A percentile compares a stretch with the other conserved stretches of the same genome.
Evolutionary conservation across 2,797 vertebrate species (phyloP).

Genomic region (Geotria australis): DNA sequence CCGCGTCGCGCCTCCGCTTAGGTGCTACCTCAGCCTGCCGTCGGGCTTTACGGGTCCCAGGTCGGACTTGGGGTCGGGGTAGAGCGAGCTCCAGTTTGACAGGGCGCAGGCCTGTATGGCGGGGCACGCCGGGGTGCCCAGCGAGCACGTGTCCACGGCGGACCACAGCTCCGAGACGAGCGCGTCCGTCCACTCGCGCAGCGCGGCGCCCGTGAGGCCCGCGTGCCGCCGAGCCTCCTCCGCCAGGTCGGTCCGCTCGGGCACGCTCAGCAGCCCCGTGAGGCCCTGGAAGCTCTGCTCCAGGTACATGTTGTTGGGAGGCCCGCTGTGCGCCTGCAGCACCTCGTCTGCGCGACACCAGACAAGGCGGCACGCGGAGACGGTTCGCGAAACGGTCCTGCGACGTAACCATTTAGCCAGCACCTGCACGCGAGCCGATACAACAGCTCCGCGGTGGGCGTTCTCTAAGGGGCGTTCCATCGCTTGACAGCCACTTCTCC

Average conservation of each 20-base stretch:
- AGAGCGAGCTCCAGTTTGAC: conserved; percentile 73
- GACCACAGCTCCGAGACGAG: conserved; percentile 48
- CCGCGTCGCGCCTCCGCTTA: not conserved
- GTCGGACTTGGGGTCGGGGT: conserved; percentile 79
- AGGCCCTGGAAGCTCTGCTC: conserved; percentile 95
- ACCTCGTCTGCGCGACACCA: conserved; percentile 35
- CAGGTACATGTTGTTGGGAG: conserved; percentile 67
- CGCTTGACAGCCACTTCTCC: too few relatives aligned
- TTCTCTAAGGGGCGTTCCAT: too few relatives aligned
- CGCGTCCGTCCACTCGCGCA: conserved; percentile 60
- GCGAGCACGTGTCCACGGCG: conserved; percentile 41
- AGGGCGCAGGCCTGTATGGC: conserved; percentile 61
- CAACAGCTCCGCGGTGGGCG: too few relatives aligned
- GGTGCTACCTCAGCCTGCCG: conserved; percentile 83
- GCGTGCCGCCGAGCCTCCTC: conserved; percentile 53
- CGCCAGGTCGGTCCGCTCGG: conserved; percentile 26
- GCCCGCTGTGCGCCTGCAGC: conserved; percentile 45
- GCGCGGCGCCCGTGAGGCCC: conserved; percentile 19
- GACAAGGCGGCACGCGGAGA: not conserved
- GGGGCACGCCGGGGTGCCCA: conserved; percentile 35
- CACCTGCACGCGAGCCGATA: too few relatives aligned
- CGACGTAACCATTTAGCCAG: too few relatives aligned
- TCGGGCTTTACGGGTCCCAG: conserved; percentile 31
- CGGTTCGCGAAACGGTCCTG: too few relatives aligned
- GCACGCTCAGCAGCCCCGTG: conserved; percentile 68